These are phyloP conservation scores for Rhinolophus sinicus DNA, from an alignment of 2,113 vertebrate species.

Conservation along the genomic window DNA sequence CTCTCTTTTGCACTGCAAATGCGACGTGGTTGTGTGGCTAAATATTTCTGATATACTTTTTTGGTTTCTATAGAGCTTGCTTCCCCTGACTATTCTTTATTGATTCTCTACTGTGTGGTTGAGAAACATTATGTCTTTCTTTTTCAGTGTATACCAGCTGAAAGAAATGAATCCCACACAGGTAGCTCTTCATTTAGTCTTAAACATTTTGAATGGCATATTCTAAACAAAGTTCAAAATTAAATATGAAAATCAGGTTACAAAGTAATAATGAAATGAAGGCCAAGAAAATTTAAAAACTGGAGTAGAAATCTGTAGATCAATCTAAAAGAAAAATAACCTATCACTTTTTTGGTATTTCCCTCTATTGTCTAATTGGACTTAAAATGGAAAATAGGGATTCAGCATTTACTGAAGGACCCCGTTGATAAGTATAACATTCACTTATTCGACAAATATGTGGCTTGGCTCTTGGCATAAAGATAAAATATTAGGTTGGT, in stretches of 20 bases:
- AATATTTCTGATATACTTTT: conserved; percentile 14
- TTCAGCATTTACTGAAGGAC: background rate
- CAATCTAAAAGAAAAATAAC: conserved; percentile 7
- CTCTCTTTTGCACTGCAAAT: background rate
- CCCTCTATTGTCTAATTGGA: conserved; percentile 16
- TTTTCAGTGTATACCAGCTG: background rate
- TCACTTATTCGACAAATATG: background rate
- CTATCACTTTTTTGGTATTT: background rate
- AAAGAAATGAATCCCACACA: conserved; percentile 23
- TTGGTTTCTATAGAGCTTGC: background rate
- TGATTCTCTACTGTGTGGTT: background rate
- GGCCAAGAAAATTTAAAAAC: conserved; percentile 9
- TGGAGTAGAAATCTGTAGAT: background rate
- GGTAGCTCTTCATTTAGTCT: conserved; percentile 7
- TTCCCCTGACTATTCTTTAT: background rate
- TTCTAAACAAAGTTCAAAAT: conserved; percentile 45
- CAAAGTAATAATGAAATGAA: conserved; percentile 43
- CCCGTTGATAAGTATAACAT: background rate
- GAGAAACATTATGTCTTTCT: background rate
- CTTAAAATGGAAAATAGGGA: conserved; percentile 44
- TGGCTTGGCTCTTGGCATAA: background rate
- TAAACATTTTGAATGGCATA: conserved; percentile 33
- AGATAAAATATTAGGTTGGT: background rate
- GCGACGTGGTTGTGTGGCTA: background rate
- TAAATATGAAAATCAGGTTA: conserved; percentile 33